Evolutionary conservation across 2,797 vertebrate species (phyloP).

Genomic region (Sciurus vulgaris): DNA sequence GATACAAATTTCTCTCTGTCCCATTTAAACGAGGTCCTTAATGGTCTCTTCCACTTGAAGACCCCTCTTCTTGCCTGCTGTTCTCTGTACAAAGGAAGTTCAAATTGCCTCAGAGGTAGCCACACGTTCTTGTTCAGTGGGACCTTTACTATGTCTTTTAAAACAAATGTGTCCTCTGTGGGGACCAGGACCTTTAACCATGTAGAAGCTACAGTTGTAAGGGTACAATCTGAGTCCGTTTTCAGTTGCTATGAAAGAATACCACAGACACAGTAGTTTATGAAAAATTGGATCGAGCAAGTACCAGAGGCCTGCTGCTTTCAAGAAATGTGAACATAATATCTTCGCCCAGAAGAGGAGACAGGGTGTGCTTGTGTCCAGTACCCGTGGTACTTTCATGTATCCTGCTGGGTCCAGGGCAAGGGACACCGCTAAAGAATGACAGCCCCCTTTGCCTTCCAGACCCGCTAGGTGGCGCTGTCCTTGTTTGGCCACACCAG

Average conservation of each 20-base stretch:
- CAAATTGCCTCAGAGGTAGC: not conserved
- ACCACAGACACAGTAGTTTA: too few species aligned
- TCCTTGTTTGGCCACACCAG: too few species aligned
- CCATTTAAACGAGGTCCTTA: not conserved
- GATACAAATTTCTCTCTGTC: not conserved
- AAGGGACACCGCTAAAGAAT: too few species aligned
- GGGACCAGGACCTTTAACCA: not conserved
- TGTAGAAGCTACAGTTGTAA: not conserved
- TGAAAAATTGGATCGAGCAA: not conserved
- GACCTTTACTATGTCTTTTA: not conserved
- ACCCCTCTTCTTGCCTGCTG: not conserved
- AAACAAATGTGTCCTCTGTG: not conserved
- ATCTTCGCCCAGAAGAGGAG: too few species aligned
- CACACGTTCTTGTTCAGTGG: not conserved
- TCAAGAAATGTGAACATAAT: too few species aligned
- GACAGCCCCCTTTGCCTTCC: too few species aligned
- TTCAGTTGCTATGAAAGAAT: not conserved
- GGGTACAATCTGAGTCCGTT: not conserved
- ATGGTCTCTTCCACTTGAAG: not conserved
- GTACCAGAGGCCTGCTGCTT: too few species aligned
- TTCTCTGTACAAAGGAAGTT: not conserved
- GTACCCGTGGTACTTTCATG: too few species aligned
- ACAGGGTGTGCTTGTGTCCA: too few species aligned
- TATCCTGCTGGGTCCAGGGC: too few species aligned
- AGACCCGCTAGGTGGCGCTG: too few species aligned